Evolutionary conservation across 2,888 invertebrate genomes (phyloP).

Genomic region (Eupithecia subfuscata): DNA sequence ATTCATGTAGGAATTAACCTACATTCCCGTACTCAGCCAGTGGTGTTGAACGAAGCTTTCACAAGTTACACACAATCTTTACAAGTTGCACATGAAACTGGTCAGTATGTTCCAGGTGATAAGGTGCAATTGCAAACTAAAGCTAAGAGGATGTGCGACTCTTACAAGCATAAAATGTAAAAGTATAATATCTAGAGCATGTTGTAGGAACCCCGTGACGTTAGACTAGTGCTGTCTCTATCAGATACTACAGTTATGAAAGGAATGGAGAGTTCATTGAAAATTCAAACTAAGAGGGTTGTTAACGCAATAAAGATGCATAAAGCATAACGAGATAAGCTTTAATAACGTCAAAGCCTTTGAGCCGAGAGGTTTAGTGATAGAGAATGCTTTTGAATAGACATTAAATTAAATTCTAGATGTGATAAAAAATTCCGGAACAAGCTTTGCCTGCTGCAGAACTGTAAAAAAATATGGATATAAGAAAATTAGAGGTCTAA

Average conservation of each 20-base stretch:
- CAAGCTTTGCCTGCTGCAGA: background rate
- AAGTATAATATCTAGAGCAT: slow-evolving; percentile 50
- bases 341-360: slow-evolving; percentile 20
- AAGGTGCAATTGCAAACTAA: slow-evolving; percentile 23
- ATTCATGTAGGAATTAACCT: slow-evolving; percentile 57
- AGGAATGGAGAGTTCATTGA: slow-evolving; percentile 61
- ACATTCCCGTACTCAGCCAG: slow-evolving; percentile 49
- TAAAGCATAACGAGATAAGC: slow-evolving; percentile 25
- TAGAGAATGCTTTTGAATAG: slow-evolving; percentile 20
- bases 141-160: slow-evolving; percentile 30
- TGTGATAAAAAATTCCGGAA: background rate
- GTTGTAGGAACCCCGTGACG: slow-evolving; percentile 58
- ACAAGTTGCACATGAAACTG: slow-evolving; percentile 11
- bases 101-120: slow-evolving; percentile 9
- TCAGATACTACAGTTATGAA: slow-evolving; percentile 45
- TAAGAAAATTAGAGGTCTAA: background rate
- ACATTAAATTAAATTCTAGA: slow-evolving; percentile 8
- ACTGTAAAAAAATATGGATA: background rate
- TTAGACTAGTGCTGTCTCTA: slow-evolving; percentile 55
- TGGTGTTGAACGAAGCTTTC: slow-evolving; percentile 27
- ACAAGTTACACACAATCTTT: slow-evolving; percentile 6
- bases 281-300: slow-evolving; percentile 34
- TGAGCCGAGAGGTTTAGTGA: slow-evolving; percentile 5
- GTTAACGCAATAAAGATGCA: slow-evolving; percentile 37
- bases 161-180: background rate